These are phyloP conservation scores for Andrena camellia DNA, from an alignment of 2,888 invertebrate genomes.

Conservation along the genomic window DNA sequence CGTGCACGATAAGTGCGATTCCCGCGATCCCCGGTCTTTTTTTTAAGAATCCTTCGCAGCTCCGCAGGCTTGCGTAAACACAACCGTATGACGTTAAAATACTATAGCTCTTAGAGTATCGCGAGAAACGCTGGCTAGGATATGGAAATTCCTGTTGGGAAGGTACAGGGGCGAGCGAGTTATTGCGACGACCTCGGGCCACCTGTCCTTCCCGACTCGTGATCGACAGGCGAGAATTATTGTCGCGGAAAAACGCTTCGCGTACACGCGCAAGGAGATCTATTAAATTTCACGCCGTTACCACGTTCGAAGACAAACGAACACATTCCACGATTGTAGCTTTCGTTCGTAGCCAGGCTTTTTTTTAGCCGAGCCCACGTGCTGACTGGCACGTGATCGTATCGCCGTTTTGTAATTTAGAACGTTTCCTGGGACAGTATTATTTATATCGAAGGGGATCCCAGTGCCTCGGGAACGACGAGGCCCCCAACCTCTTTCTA, in stretches of 20 bases:
- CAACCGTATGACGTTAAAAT: no score
- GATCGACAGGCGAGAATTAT: background rate
- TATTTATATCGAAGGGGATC: conserved; percentile 37
- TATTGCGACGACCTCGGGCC: background rate
- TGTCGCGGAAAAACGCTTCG: background rate
- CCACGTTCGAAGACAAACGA: conserved; percentile 53
- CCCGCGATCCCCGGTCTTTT: conserved; percentile 3
- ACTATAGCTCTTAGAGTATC: background rate
- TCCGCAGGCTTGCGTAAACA: background rate
- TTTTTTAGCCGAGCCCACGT: background rate
- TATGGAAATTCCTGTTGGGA: background rate
- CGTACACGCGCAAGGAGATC: conserved; percentile 36
- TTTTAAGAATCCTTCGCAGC: background rate
- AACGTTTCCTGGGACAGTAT: conserved; percentile 37
- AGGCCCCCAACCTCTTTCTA: background rate
- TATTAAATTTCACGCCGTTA: conserved; percentile 35
- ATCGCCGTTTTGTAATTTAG: conserved; percentile 28
- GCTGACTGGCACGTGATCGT: conserved; percentile 30
- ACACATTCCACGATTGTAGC: conserved; percentile 51
- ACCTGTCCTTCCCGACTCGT: background rate
- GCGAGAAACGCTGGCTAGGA: background rate
- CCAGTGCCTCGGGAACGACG: background rate
- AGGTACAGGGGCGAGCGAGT: background rate
- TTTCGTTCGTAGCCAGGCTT: conserved; percentile 31
- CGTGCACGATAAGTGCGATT: conserved; percentile 28